phyloP scores from a whole-genome alignment of 2,797 vertebrate genomes.

The Neosilurus mollespiculum region DNA sequence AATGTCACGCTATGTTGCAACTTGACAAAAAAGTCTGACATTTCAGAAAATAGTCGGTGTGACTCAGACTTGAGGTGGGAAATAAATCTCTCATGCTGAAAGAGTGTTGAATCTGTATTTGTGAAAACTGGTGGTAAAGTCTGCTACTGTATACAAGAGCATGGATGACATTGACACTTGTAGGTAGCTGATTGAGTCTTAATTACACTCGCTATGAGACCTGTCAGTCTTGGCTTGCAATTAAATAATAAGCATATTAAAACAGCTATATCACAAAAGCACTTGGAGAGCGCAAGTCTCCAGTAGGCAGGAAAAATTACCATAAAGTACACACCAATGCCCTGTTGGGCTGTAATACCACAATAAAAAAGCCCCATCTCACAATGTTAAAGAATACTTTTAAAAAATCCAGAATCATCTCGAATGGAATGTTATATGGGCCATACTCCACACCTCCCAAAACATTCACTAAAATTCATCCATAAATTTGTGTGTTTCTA shows the following conservation, averaged over 20 bases:
- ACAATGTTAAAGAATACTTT: too few species aligned
- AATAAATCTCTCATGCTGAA: slow-evolving; percentile 5
- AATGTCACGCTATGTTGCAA: slow-evolving; percentile 6
- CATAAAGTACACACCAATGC: too few species aligned
- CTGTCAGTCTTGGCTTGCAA: not conserved
- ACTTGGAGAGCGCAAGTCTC: too few species aligned
- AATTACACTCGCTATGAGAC: not conserved
- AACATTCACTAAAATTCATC: too few species aligned
- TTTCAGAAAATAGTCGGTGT: slow-evolving; percentile 37
- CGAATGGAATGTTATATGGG: too few species aligned
- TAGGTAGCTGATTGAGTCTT: not conserved
- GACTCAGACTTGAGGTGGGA: slow-evolving; percentile 2
- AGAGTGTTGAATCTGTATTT: not conserved
- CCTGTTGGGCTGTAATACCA: too few species aligned
- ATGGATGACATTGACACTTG: not conserved
- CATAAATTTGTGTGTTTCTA: too few species aligned
- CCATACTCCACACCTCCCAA: too few species aligned
- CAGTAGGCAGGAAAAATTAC: too few species aligned
- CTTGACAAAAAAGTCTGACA: slow-evolving; percentile 27
- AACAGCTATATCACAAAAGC: too few species aligned
- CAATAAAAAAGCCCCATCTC: too few species aligned
- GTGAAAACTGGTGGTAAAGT: not conserved
- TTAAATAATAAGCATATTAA: not conserved
- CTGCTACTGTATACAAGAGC: not conserved
- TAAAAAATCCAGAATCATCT: too few species aligned